These are phyloP conservation scores for Pachyramphus minor DNA, from an alignment of 2,113 vertebrate species.

Conservation along the genomic window DNA sequence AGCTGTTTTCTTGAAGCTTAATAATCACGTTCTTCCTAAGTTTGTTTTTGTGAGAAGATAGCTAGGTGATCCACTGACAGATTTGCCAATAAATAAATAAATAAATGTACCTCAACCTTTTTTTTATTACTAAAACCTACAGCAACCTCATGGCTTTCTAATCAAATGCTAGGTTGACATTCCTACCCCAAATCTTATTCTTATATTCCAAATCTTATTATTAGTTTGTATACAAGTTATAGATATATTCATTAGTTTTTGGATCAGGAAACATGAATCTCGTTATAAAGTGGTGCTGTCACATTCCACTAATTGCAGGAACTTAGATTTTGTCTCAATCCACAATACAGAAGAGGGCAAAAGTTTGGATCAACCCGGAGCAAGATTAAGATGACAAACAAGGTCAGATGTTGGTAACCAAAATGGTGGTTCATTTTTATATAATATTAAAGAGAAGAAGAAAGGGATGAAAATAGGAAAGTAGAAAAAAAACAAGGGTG, in stretches of 20 bases:
- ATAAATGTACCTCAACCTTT: not conserved
- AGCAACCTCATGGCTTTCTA: not conserved
- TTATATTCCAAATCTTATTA: not conserved
- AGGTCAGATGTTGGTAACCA: not conserved
- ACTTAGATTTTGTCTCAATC: not conserved
- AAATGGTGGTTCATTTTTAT: not conserved
- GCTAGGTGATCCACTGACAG: not conserved
- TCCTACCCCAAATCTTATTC: not conserved
- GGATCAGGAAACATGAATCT: not conserved
- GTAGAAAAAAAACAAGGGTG: not conserved
- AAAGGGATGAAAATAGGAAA: not conserved
- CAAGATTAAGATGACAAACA: not conserved
- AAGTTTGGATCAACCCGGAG: not conserved
- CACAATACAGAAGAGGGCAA: not conserved
- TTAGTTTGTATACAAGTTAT: not conserved
- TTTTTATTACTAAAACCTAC: not conserved
- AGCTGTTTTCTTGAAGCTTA: not conserved
- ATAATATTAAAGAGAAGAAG: not conserved
- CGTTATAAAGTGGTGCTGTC: not conserved
- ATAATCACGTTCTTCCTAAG: not conserved
- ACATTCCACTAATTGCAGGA: not conserved
- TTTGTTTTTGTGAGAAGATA: not conserved
- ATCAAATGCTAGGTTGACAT: not conserved
- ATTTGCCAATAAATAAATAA: not conserved
- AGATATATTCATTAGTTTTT: not conserved